These are phyloP conservation scores for Nasonia vitripennis DNA, from an alignment of 1,140 invertebrate genomes.

Conservation along the genomic window DNA sequence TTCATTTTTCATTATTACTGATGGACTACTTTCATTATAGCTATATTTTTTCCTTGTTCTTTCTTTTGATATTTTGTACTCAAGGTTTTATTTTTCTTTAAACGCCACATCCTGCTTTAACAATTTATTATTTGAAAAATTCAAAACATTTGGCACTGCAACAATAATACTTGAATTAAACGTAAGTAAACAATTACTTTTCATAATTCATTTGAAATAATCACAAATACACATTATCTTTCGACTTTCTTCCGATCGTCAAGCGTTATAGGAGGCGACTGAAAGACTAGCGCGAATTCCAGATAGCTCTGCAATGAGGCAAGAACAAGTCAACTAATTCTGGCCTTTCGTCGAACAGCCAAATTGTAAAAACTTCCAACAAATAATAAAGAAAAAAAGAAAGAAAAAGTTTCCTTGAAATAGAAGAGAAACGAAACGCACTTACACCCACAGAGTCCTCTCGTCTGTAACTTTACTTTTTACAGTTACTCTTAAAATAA, in stretches of 20 bases:
- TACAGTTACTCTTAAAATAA: constrained; percentile 49
- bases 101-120: constrained; percentile 34
- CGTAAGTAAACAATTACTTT: constrained; percentile 52
- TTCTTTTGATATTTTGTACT: constrained; percentile 54
- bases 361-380: constrained; percentile 44
- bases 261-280: constrained; percentile 6
- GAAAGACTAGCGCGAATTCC: constrained; percentile 59
- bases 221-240: constrained; percentile 26
- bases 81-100: constrained; percentile 45
- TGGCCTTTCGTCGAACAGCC: constrained; percentile 33
- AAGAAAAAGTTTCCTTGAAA: constrained; percentile 38
- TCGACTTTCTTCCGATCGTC: constrained; percentile 5
- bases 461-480: constrained; percentile 27
- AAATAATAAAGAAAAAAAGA: constrained; percentile 42
- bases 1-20: constrained; percentile 43
- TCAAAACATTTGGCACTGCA: constrained; percentile 54
- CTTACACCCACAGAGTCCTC: constrained; percentile 9
- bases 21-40: constrained; percentile 38
- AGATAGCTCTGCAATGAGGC: constrained; percentile 60
- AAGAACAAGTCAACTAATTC: constrained; percentile 63
- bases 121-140: constrained; percentile 36
- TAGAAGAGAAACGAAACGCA: constrained; percentile 38
- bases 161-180: constrained; percentile 54
- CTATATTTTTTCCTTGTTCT: constrained; percentile 49
- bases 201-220: constrained; percentile 54